phyloP scores from a whole-genome alignment of 2,888 invertebrate genomes.

The Toxonevra muliebris region DNA sequence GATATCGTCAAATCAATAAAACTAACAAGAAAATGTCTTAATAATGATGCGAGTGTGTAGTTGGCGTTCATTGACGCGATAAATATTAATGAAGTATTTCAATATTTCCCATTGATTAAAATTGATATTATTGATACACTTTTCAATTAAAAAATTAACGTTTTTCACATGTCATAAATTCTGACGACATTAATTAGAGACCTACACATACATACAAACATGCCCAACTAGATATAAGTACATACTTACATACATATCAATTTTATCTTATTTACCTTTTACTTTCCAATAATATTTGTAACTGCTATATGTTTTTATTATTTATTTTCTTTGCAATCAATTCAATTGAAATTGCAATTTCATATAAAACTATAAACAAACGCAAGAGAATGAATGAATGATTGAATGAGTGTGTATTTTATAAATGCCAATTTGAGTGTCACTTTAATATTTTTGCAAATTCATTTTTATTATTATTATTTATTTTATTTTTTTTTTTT shows the following conservation, averaged over 20 bases:
- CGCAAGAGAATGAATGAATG: background rate
- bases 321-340: background rate
- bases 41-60: too few species aligned
- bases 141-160: too few species aligned
- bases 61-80: too few species aligned
- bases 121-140: too few species aligned
- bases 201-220: background rate
- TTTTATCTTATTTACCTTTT: background rate
- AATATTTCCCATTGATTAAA: too few species aligned
- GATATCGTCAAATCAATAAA: too few species aligned
- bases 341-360: background rate
- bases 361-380: background rate
- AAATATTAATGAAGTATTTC: too few species aligned
- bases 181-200: background rate
- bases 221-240: background rate
- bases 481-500: background rate
- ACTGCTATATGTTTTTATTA: background rate
- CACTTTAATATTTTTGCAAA: background rate
- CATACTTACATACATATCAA: background rate
- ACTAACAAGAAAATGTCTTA: too few species aligned
- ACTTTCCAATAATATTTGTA: background rate
- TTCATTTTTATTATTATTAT: constrained; percentile 7
- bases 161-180: background rate
- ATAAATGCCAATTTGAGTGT: background rate
- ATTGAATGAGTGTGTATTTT: background rate